Conservation (phyloP, 1,140 invertebrate species). For the Papilio helenus region DNA sequence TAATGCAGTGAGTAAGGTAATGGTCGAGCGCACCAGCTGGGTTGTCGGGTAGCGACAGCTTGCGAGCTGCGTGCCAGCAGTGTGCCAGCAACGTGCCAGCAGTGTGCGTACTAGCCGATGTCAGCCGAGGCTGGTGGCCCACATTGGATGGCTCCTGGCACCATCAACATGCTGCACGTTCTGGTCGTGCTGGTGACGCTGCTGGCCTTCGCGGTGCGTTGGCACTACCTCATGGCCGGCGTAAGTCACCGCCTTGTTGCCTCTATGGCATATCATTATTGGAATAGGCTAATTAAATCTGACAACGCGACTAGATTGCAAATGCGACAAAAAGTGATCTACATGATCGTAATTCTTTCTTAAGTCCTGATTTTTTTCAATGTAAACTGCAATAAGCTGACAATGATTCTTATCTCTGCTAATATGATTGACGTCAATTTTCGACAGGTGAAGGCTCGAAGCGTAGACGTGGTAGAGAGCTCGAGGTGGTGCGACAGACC, state of each 20-base stretch:
- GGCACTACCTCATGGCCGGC: conserved; percentile 42
- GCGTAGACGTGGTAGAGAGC: neutral
- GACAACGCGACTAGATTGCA: neutral
- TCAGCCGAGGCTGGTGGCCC: neutral
- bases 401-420: neutral
- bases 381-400: neutral
- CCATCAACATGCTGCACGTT: conserved; percentile 49
- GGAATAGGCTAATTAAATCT: neutral
- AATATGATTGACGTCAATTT: neutral
- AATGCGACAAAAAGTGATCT: neutral
- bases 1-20: neutral
- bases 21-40: neutral
- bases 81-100: neutral
- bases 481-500: neutral
- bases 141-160: neutral
- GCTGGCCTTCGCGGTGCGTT: conserved; percentile 47
- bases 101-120: neutral
- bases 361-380: too few relatives aligned
- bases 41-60: neutral
- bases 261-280: neutral
- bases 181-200: conserved; percentile 47
- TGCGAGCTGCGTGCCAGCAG: neutral
- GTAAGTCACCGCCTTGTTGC: neutral
- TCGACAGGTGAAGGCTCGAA: conserved; percentile 23
- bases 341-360: too few relatives aligned